Percentiles rank a stretch among this genome's conserved stretches.
phyloP scores from a whole-genome alignment of 2,888 invertebrate genomes.

The Orchestes rusci region DNA sequence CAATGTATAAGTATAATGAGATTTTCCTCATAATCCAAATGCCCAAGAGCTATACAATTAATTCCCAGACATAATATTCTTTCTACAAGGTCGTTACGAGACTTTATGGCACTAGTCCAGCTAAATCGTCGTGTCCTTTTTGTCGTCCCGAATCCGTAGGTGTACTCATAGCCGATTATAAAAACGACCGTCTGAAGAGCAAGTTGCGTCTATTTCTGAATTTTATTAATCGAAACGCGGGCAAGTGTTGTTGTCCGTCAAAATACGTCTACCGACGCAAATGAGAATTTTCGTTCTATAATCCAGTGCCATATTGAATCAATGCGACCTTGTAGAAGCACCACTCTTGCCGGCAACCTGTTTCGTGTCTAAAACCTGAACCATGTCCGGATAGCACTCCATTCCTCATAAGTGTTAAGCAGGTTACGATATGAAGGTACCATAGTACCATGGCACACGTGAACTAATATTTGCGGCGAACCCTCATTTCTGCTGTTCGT shows the following conservation, averaged over 20 bases:
- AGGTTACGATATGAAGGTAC: constrained; percentile 19
- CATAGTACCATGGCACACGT: constrained; percentile 21
- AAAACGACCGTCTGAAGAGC: constrained; percentile 38
- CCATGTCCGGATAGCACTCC: constrained; percentile 17
- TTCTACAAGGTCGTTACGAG: too few species aligned
- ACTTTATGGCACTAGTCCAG: too few species aligned
- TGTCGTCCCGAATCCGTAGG: too few species aligned
- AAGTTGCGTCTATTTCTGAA: constrained; percentile 39
- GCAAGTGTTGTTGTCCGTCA: constrained; percentile 43
- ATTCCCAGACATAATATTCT: too few species aligned
- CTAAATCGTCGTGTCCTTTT: too few species aligned
- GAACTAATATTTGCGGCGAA: constrained; percentile 25
- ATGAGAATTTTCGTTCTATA: too few species aligned
- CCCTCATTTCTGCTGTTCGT: constrained; percentile 20
- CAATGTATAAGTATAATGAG: too few species aligned
- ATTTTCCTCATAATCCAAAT: too few species aligned
- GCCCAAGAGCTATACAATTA: too few species aligned
- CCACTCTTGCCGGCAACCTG: neutral
- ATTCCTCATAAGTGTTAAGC: constrained; percentile 16
- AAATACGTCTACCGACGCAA: too few species aligned
- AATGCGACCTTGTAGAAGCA: too few species aligned
- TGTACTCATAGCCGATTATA: constrained; percentile 38
- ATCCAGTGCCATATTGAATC: too few species aligned
- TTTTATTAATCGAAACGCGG: constrained; percentile 43
- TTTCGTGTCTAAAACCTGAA: constrained; percentile 17